Conservation (phyloP, 53 echinoderm and acorn worm genomes). For the Luidia sarsii region DNA sequence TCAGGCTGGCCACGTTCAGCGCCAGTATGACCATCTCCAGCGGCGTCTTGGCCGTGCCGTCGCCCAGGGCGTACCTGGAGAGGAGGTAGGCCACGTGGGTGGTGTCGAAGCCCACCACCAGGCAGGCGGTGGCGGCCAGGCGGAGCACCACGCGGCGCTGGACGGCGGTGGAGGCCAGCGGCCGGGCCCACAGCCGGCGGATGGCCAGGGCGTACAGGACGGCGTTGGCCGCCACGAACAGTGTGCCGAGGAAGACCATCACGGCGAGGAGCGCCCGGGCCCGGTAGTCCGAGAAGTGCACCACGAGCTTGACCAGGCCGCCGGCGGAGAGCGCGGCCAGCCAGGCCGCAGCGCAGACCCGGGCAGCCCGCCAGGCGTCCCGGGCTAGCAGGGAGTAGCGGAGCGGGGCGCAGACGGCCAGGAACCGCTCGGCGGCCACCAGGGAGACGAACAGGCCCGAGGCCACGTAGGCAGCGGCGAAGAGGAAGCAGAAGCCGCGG, state of each 20-base stretch:
- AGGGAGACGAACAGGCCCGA: slow-evolving; percentile 18
- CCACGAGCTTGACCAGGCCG: slow-evolving; percentile 13
- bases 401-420: slow-evolving; percentile 4
- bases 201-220: background rate
- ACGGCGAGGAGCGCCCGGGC: background rate
- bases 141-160: slow-evolving; percentile 7
- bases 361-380: background rate
- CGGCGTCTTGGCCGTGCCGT: background rate
- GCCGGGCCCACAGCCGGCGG: background rate
- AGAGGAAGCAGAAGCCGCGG: slow-evolving; percentile 19
- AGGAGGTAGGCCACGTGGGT: slow-evolving; percentile 11
- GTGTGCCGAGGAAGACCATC: background rate
- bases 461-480: slow-evolving; percentile 16
- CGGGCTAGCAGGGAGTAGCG: background rate
- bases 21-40: slow-evolving; percentile 18
- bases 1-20: background rate
- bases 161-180: background rate
- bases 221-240: background rate
- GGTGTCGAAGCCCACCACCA: background rate
- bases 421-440: slow-evolving; percentile 17
- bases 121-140: background rate
- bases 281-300: background rate
- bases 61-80: background rate
- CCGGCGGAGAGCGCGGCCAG: background rate
- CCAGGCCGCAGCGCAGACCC: background rate